These are phyloP conservation scores for Drosophila setosimentum DNA, from an alignment of 2,888 invertebrate species.

Conservation along the genomic window DNA sequence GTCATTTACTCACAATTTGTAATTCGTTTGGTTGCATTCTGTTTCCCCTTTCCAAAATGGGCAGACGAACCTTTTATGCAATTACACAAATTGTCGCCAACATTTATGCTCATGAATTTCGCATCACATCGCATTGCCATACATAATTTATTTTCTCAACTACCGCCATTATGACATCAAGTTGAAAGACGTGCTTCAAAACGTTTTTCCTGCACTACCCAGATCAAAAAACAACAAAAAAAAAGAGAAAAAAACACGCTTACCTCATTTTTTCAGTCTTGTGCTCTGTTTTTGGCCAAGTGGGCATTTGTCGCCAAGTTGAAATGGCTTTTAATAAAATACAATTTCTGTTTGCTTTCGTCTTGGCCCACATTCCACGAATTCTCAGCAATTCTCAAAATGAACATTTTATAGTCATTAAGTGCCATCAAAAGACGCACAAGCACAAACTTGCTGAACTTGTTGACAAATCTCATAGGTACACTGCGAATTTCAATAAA, in stretches of 20 bases:
- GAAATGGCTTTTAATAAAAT: conserved; percentile 76
- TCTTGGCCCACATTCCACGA: conserved; percentile 56
- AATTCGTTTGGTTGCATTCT: conserved; percentile 10
- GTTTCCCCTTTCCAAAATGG: conserved; percentile 4
- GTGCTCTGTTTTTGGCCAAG: conserved; percentile 18
- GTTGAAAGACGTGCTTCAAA: conserved; percentile 66
- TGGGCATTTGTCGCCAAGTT: conserved; percentile 72
- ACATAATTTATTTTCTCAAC: conserved; percentile 52
- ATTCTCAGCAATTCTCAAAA: conserved; percentile 41
- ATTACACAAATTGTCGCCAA: conserved; percentile 57
- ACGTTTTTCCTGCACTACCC: conserved; percentile 19
- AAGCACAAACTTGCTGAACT: conserved; percentile 14
- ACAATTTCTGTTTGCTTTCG: conserved; percentile 69
- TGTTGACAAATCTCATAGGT: conserved; percentile 43
- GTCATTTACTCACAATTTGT: background rate
- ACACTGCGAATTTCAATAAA: conserved; percentile 71
- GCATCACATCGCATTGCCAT: conserved; percentile 12
- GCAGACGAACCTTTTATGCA: conserved; percentile 16
- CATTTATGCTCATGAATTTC: conserved; percentile 49
- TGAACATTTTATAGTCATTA: conserved; percentile 72
- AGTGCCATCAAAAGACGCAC: conserved; percentile 51
- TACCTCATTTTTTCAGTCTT: conserved; percentile 3
- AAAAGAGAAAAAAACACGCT: background rate
- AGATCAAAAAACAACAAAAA: background rate
- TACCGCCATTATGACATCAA: conserved; percentile 51